These are phyloP conservation scores for Globodera ellingtonae DNA, from an alignment of 1,140 invertebrate genomes.

Conservation along the genomic window DNA sequence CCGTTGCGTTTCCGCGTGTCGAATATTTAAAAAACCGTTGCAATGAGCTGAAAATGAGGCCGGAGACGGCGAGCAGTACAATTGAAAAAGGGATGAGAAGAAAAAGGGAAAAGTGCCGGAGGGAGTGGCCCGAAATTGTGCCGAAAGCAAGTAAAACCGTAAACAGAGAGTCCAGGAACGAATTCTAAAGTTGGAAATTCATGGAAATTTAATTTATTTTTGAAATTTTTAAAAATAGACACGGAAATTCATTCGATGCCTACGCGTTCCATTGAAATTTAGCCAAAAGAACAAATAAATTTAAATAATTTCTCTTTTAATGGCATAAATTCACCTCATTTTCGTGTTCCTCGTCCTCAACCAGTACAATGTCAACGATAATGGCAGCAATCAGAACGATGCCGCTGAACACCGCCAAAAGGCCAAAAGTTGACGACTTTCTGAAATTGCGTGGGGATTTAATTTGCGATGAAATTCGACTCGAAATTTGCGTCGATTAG, in stretches of 20 bases:
- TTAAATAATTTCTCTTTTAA: not conserved
- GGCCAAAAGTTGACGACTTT: not conserved
- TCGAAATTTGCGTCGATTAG: slow-evolving; percentile 21
- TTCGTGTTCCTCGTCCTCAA: slow-evolving; percentile 11
- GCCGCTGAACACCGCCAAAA: not conserved
- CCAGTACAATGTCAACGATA: not conserved
- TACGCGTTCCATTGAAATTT: not conserved
- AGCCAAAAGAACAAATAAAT: not conserved
- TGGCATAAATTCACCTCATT: slow-evolving; percentile 3
- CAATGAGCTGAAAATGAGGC: not conserved
- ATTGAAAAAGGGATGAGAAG: not conserved
- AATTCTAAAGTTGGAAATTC: not conserved
- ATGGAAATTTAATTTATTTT: not conserved
- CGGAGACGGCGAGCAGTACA: slow-evolving; percentile 2
- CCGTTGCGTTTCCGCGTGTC: not conserved
- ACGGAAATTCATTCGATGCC: not conserved
- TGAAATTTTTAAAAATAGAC: not conserved
- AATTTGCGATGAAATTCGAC: too few species aligned
- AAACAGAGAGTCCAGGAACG: slow-evolving; percentile 1
- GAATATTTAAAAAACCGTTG: not conserved
- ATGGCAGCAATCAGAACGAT: slow-evolving; percentile 15
- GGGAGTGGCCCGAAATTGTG: slow-evolving; percentile 8
- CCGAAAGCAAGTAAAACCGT: not conserved
- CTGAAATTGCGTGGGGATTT: not conserved
- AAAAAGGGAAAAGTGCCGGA: not conserved